Evolutionary conservation across 30 jellyfish, hydroid and myxozoan genomes (phyloP), one percentile per base, ranked within the genome.

Genomic region (Rhopilema esculentum): DNA sequence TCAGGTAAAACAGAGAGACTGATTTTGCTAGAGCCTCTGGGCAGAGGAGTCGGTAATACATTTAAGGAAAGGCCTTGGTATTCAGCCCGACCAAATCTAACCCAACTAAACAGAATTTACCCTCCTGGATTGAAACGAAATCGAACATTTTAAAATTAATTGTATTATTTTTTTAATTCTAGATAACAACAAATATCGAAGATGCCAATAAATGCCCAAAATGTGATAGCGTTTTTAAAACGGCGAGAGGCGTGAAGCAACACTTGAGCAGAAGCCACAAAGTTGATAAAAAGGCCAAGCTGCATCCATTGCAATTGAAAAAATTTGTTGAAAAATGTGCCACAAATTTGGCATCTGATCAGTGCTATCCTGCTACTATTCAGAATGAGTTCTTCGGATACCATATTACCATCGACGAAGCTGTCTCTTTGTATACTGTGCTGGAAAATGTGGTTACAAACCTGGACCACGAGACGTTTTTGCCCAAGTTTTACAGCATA

Each of bases 241-340:
- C 89, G 68, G 65, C 63, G 67, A 79, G 89, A 33, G 89, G 89
- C 80, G 18, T 79, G 80, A 79, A 31, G 69, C 33, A 17, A 79
- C 89, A 79, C 89, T 50, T 50, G 20, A 51, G 86, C 53, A 75
- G 67, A 31, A 66, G 79, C 49, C 89, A 79, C 80, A 79, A 62
- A 79, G 80, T 25, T 26, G 69, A 66, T 25, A 63, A 33, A 25
- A 79, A 66, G 51, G 80, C 80, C 67, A 79, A 79, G 89, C 69
- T 79, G 89, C 89, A 79, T 79, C 89, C 89, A 17, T 78, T 79
- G 25, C 79, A 79, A 79, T 79, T 79, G 69, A 79, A 53, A 63
- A 23, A 61, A 61, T 61, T 23, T 33, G 69, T 79, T 40, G 57
- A 76, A 51, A 76, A 33, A 71, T 32, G 87, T 76, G 87, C 61